Base-by-base conservation (phyloP, 2,888 invertebrate genomes). In the Conus canariensis region DNA sequence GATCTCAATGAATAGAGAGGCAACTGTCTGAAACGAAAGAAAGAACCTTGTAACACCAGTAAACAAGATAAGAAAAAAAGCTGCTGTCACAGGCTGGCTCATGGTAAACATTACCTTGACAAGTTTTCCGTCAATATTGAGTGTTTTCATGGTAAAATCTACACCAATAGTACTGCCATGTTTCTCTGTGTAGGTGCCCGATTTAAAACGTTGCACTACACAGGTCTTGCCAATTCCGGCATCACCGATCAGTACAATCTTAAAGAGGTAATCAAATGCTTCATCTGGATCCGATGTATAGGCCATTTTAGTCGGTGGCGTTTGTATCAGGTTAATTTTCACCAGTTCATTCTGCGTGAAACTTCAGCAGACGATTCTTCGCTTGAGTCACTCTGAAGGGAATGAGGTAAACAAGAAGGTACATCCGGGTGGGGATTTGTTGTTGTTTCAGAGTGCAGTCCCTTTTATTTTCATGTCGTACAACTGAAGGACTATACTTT, bases 111-210 rank as follows among this genome's bases (percentile, higher is more conserved):
- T 22, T 90, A 99, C 99, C 98, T 99, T 99, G 94, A 99, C 98
- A 97, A 98, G 98, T 96, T 99, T 99, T 89, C 98, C 98, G 96
- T 99, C 99, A 87, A 99, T 98, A 93, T 98, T 97, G 80, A 99
- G 97, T 89, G 99, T 99, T 97, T 99, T 99, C 99, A 99, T 99
- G 92, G 99, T 99, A 97, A 99, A 99, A 97, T 99, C 99, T 90
- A 99, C 99, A 92, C 99, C 99, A 96, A 99, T 99, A 87, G 99
- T 99, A 96, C 98, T 99, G 91, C 99, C 99, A 97, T 99, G 99
- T 92, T 95, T 95, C 92, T 99, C 99, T 93, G 99, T 98, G 96
- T 98, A 99, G 94, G 98, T 98, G 91, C 99, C 99, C 92, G 98
- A 98, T 96, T 98, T 98, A 96, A 99, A 98, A 94, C 99, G 97